Evolutionary conservation across 2,888 invertebrate species (phyloP).

Genomic region (Tenthredo distinguenda): DNA sequence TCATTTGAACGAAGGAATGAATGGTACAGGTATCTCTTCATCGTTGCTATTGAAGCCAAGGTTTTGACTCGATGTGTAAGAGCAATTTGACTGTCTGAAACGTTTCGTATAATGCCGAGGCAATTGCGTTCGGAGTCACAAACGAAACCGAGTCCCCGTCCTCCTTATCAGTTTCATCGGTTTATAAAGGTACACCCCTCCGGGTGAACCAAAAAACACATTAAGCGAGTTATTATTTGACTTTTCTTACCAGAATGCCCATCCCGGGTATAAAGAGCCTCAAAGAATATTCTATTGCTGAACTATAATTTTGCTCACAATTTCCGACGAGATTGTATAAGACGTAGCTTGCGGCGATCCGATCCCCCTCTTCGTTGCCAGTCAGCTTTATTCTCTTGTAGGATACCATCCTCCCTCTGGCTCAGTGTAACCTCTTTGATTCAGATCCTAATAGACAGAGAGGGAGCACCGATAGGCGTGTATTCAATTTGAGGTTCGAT

Average conservation of each 20-base stretch:
- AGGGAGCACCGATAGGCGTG: constrained; percentile 45
- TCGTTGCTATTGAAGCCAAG: not conserved
- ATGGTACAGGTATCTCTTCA: not conserved
- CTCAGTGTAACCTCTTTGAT: constrained; percentile 48
- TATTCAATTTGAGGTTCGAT: constrained; percentile 51
- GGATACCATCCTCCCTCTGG: constrained; percentile 30
- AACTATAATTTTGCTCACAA: constrained; percentile 51
- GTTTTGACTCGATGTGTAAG: not conserved
- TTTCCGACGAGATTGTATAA: constrained; percentile 47
- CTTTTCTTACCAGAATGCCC: constrained; percentile 12
- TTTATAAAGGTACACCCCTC: constrained; percentile 23
- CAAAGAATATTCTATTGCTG: constrained; percentile 44
- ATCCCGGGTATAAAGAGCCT: constrained; percentile 9
- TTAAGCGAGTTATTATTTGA: constrained; percentile 44
- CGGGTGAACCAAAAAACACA: constrained; percentile 27
- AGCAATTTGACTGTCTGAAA: not conserved
- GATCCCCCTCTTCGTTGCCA: constrained; percentile 29
- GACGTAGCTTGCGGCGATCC: constrained; percentile 40
- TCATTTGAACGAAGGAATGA: not conserved
- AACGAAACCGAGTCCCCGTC: constrained; percentile 22
- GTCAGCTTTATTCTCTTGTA: constrained; percentile 43
- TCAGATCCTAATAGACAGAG: constrained; percentile 49
- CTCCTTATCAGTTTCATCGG: constrained; percentile 30
- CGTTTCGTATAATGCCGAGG: not conserved
- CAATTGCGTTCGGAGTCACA: constrained; percentile 26